Evolutionary conservation across 35 echinoderm and acorn worm genomes (phyloP).

Genomic region (Holothuria glaberrima): DNA sequence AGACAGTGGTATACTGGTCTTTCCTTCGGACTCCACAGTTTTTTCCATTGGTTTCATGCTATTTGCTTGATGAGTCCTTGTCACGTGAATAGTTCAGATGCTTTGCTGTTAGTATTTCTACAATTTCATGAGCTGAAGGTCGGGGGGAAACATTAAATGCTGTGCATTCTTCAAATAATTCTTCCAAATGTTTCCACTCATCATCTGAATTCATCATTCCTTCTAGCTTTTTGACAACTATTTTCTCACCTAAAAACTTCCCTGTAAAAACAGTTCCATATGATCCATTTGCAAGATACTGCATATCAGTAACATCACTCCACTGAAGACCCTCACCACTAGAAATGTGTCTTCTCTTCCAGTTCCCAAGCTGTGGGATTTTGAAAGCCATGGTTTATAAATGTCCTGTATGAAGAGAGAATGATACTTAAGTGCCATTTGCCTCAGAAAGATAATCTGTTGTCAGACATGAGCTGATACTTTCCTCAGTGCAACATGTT

Average conservation of each 20-base stretch:
- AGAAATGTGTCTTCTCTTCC: not conserved
- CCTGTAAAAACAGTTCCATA: conserved; percentile 14
- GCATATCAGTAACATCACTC: not conserved
- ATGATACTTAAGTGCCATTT: too few relatives aligned
- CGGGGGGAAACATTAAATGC: not conserved
- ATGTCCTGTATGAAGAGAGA: too few relatives aligned
- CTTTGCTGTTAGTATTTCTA: not conserved
- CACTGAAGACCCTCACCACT: not conserved
- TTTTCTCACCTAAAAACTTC: not conserved
- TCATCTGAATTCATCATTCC: not conserved
- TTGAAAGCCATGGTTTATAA: not conserved
- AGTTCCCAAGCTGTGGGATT: not conserved
- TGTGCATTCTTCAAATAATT: not conserved
- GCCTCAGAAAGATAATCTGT: too few relatives aligned
- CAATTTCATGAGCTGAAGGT: too few relatives aligned
- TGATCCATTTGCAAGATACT: conserved; percentile 23
- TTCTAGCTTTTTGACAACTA: conserved; percentile 2
- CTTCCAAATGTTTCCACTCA: not conserved
- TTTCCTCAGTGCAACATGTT: too few relatives aligned
- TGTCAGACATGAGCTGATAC: too few relatives aligned
- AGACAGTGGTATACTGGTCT: not conserved
- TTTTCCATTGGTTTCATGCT: too few relatives aligned
- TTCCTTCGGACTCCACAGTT: too few relatives aligned
- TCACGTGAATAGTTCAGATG: not conserved
- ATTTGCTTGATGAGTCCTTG: too few relatives aligned